A percentile compares a stretch with the other conserved stretches of the same genome.
Conservation (phyloP, 2,797 vertebrate genomes). For the Leptoclinus maculatus region DNA sequence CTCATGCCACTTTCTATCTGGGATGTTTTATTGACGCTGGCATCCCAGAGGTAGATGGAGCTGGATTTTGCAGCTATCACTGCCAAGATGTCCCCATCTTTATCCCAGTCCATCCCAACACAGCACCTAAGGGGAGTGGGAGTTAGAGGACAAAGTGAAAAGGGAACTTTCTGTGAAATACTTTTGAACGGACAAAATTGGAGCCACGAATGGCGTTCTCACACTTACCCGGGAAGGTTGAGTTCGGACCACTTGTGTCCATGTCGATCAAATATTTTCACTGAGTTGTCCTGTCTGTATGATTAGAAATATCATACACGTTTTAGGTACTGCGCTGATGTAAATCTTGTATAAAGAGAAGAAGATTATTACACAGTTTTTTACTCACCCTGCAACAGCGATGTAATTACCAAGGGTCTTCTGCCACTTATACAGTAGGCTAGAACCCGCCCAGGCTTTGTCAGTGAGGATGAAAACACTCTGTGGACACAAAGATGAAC, state of each 20-base stretch:
- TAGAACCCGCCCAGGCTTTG: conserved; percentile 86
- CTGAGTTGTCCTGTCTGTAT: conserved; percentile 87
- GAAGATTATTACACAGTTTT: not conserved
- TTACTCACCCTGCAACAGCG: conserved; percentile 93
- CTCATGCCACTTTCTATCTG: conserved; percentile 95
- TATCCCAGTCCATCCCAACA: conserved; percentile 97
- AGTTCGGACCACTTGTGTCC: conserved; percentile 95
- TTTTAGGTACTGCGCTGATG: not conserved
- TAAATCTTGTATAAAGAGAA: not conserved
- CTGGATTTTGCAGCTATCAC: conserved; percentile 94
- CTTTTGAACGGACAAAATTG: not conserved
- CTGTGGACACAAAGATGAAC: conserved; percentile 74
- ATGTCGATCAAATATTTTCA: conserved; percentile 98
- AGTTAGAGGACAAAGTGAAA: not conserved
- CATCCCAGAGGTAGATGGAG: conserved; percentile 93
- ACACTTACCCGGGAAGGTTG: conserved; percentile 90
- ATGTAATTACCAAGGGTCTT: conserved; percentile 94
- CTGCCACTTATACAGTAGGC: conserved; percentile 94
- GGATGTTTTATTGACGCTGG: conserved; percentile 92
- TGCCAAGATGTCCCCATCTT: conserved; percentile 94
- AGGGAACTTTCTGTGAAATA: not conserved
- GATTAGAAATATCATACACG: conserved; percentile 18
- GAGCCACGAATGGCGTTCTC: not conserved
- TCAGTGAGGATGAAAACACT: conserved; percentile 91
- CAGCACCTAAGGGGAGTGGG: conserved; percentile 73